Conservation (phyloP, 2,113 vertebrate species). For the Grammomys dolichurus region DNA sequence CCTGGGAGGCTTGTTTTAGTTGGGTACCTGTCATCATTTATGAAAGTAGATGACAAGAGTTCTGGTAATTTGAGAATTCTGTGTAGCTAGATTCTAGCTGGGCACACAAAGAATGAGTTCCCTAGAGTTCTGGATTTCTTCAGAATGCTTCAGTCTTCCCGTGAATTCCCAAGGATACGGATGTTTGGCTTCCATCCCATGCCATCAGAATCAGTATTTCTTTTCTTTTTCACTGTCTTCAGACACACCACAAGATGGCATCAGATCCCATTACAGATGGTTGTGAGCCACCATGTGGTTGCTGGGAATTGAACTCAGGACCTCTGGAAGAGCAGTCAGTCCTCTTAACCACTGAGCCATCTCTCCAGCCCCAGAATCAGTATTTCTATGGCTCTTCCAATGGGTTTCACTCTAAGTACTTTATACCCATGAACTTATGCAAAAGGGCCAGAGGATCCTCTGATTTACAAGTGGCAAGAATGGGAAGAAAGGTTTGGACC, state of each 20-base stretch:
- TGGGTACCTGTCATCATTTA: not conserved
- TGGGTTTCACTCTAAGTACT: not conserved
- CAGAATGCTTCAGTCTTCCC: not conserved
- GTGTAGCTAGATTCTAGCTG: not conserved
- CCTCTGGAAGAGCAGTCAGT: too few relatives aligned
- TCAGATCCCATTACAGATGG: too few relatives aligned
- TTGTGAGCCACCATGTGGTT: too few relatives aligned
- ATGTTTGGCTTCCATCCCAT: accelerated
- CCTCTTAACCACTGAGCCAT: too few relatives aligned
- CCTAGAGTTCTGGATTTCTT: not conserved
- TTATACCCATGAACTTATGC: accelerated
- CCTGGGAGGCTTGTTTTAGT: not conserved
- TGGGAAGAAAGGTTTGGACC: not conserved
- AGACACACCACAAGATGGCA: too few relatives aligned
- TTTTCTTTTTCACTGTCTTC: too few relatives aligned
- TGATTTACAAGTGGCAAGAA: not conserved
- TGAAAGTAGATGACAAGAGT: not conserved
- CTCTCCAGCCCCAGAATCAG: too few relatives aligned
- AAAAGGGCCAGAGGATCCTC: not conserved
- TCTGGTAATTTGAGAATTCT: not conserved
- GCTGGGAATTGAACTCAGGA: too few relatives aligned
- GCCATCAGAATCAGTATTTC: not conserved
- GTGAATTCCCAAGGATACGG: not conserved
- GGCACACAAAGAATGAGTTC: not conserved
- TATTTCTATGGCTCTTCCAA: accelerated